Base-by-base conservation (phyloP, 2,888 invertebrate species). In the Meteorus cinctellus region DNA sequence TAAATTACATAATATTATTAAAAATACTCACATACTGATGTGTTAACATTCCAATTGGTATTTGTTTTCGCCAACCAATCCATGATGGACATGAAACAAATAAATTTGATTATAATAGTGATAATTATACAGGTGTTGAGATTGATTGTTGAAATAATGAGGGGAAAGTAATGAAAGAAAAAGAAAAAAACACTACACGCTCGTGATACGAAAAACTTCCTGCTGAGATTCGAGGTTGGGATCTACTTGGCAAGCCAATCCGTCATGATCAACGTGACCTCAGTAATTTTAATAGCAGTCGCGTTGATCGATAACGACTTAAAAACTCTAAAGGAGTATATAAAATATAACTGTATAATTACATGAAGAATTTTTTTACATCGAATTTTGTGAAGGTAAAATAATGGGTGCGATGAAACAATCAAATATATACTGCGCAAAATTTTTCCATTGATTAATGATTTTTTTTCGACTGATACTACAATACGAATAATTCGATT, bases 181-280 rank as follows among this genome's bases (percentile, higher is more conserved):
- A 1, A 24, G 24, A 19, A 36, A 63, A 45, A 62, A 66, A 63
- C 48, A 67, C 70, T 55, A n/a, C 60, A 68, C 63, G 66, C 69
- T 67, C 59, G 67, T 72, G 67, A 72, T 36, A 76, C 67, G 67
- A 67, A 76, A 71, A 66, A 76, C 72, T 76, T 76, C 76, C 76
- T 72, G 65, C 48, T 70, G 66, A 45, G 71, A 51, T 31, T 75
- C 71, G 72, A 75, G 72, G 76, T 75, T 70, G 69, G 62, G 76
- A 81, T 55, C 19, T 55, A 55, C 36, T 76, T 76, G 72, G 78
- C 76, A 80, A 76, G 81, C 78, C 83, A 83, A 89, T 89, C 88
- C 87, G 87, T 89, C 89, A 89, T 89, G 87, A 87, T 88, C 88
- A 88, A 84, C 80, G 81, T 79, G 82, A 86, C 85, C 86, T 86